Evolutionary conservation across 1,140 invertebrate genomes (phyloP), one percentile per base, ranked within the genome.

Genomic region (Formica selysi): DNA sequence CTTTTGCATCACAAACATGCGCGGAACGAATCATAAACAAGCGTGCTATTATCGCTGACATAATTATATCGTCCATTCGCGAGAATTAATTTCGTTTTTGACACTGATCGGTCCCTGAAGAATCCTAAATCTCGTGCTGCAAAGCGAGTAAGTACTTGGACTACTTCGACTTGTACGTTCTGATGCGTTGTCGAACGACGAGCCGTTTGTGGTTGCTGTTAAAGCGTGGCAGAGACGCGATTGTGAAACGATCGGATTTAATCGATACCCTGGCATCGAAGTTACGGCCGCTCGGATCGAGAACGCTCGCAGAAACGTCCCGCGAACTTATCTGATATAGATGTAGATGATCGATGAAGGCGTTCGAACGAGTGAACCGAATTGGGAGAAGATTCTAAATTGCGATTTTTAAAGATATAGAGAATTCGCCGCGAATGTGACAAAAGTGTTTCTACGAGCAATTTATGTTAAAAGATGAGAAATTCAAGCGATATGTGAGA

Each of bases 351-450:
- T 87, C 87, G 87, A 92, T 91, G 78, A 87, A 91, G 79, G 86
- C 74, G 83, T 68, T 89, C 88, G 86, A 93, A 89, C 86, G 84
- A 91, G 87, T 86, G 89, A 92, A 90, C 87, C 62, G 68, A 91
- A 65, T 64, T 88, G 86, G 48, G 85, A 88, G 79, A 36, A 32
- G 32, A 59, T 67, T 48, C 16, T 41, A n/a, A 61, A 29, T 11
- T 11, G 32, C 44, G 22, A 4, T 36, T 61, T 19, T 57, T 54
- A 64, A 51, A 29, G 19, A 51, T 38, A 44, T 62, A 0, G 13
- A 54, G 38, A 48, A 36, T 48, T 10, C 11, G 26, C 7, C 22
- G n/a, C 38, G 36, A 44, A 71, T 13, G 70, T 6, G 36, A 22
- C 32, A 26, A 38, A 78, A 16, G 6, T 11, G 41, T 54, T 36